Base-by-base conservation (phyloP, 2,113 vertebrate genomes). In the Aleadryas rufinucha region DNA sequence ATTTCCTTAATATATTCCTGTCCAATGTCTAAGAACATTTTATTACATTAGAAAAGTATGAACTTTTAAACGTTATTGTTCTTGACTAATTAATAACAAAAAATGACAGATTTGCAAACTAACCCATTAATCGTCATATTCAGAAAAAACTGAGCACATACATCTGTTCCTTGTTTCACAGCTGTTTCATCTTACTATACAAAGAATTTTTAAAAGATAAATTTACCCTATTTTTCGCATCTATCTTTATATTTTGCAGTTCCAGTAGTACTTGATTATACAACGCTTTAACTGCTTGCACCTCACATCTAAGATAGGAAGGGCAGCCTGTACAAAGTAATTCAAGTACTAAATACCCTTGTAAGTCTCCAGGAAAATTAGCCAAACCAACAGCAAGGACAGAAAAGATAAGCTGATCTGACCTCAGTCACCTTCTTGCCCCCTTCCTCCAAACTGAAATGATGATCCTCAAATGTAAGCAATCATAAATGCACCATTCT, bases 1-100 rank as follows among this genome's bases (percentile, higher is more conserved):
- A 95, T 93, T 97, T 96, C 52, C 60, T 96, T 95, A 95, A 82
- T 49, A 57, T 7, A 69, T 87, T 89, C 53, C 93, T 96, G 59
- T 30, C 20, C 12, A 94, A 87, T 22, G 57, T 96, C 96, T 96
- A 59, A 94, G 96, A 94, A 66, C 31, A 88, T 80, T 92, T 74
- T 52, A 91, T 90, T 91, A 68, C 2, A 24, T 78, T 80, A 90
- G 42, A 65, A 97, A 96, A 87, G 39, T 85, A 57, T 60, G 60
- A 95, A 93, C 9, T 89, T 95, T 95, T 79, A 93, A 97, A 93
- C 22, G 16, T 74, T 85, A 59, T 69, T 93, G 86, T 49, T 96
- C 59, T 70, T 91, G 53, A 76, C 81, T 76, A 95, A 60, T 95
- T 95, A 95, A 85, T 87, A 84, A 84, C 28, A 94, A 95, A 96